phyloP scores from a whole-genome alignment of 2,797 vertebrate genomes.

The Paramormyrops hopkinsi region DNA sequence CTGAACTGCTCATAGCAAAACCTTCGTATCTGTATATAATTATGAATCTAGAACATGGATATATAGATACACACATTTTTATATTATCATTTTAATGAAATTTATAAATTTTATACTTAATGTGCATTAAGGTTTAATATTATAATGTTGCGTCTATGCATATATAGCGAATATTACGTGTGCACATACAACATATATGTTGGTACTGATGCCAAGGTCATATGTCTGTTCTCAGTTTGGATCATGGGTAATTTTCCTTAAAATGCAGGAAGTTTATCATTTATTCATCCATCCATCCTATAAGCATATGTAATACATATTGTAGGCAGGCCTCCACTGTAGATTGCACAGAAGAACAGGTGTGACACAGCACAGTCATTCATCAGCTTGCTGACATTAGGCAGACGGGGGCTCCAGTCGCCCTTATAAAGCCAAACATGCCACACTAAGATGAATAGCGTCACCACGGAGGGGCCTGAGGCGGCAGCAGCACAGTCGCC shows the following conservation, averaged over 20 bases:
- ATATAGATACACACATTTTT: neutral
- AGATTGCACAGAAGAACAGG: neutral
- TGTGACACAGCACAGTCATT: neutral
- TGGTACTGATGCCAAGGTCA: neutral
- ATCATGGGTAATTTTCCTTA: neutral
- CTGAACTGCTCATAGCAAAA: neutral
- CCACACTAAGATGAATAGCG: constrained; percentile 30
- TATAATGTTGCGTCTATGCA: neutral
- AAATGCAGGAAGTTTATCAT: neutral
- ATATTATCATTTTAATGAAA: neutral
- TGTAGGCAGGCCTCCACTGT: constrained; percentile 10
- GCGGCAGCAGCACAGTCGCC: constrained; percentile 9
- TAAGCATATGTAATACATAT: neutral
- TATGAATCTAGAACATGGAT: neutral
- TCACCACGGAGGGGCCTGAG: constrained; percentile 22
- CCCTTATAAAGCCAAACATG: constrained; percentile 2
- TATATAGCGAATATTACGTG: neutral
- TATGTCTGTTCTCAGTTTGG: neutral
- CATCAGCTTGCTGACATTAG: neutral
- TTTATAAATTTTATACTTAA: neutral
- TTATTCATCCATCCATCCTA: neutral
- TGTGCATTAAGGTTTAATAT: neutral
- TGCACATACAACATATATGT: neutral
- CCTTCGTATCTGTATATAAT: neutral
- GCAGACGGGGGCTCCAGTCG: neutral